Percentiles rank a stretch among this genome's conserved stretches.
These are phyloP conservation scores for Amiota mariae DNA, from an alignment of 2,888 invertebrate species.

Conservation along the genomic window DNA sequence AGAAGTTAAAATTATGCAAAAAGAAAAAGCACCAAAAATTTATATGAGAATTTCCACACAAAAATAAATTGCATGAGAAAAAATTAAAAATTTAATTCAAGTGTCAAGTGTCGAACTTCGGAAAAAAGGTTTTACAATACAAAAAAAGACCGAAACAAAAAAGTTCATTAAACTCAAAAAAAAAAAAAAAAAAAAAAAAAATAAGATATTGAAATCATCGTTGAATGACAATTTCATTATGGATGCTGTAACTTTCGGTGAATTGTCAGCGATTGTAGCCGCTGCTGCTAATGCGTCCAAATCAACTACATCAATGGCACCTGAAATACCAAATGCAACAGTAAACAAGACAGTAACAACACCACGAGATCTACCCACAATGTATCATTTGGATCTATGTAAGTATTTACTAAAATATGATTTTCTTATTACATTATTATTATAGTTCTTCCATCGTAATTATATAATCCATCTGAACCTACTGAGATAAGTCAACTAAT, in stretches of 20 bases:
- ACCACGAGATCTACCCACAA: conserved; percentile 63
- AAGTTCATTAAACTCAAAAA: not conserved
- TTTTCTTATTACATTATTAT: no score
- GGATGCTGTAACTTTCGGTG: not conserved
- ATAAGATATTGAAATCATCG: no score
- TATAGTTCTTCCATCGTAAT: no score
- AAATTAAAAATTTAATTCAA: not conserved
- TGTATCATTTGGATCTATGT: conserved; percentile 67
- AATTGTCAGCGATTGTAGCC: conserved; percentile 22
- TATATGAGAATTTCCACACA: conserved; percentile 1
- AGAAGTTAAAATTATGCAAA: conserved; percentile 12
- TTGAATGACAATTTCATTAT: no score
- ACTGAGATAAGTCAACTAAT: no score
- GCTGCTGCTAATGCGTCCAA: conserved; percentile 23
- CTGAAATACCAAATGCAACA: conserved; percentile 48
- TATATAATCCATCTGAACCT: no score
- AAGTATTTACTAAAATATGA: conserved; percentile 36
- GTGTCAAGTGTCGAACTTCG: no score
- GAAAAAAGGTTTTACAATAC: not conserved
- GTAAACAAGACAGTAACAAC: conserved; percentile 60
- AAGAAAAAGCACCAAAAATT: conserved; percentile 12
- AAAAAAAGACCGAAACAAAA: not conserved
- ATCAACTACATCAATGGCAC: conserved; percentile 20
- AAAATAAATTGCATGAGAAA: not conserved
- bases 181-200: not conserved